phyloP scores from a whole-genome alignment of 2,888 invertebrate genomes.

The Lamproptera curius region DNA sequence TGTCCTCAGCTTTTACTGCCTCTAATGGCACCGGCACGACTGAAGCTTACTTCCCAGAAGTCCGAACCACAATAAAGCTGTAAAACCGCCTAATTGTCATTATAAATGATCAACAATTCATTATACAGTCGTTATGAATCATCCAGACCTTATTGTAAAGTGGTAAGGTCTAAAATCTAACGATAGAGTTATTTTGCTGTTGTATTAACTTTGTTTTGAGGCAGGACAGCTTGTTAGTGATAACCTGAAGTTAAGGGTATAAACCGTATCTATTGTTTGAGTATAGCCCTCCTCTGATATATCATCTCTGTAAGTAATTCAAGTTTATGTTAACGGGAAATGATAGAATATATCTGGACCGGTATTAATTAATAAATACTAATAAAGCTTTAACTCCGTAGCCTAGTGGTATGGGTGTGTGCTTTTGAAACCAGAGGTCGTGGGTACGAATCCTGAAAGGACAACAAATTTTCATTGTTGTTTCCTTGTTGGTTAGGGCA shows the following conservation, averaged over 20 bases:
- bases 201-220: neutral
- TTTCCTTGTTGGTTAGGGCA: no score
- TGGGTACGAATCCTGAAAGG: no score
- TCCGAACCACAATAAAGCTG: constrained; percentile 58
- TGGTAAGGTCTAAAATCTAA: constrained; percentile 10
- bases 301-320: constrained; percentile 25
- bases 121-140: constrained; percentile 31
- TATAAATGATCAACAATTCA: constrained; percentile 47
- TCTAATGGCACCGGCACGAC: constrained; percentile 56
- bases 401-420: no score
- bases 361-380: no score
- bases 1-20: constrained; percentile 66
- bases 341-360: no score
- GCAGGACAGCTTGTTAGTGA: constrained; percentile 46
- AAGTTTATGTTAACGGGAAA: no score
- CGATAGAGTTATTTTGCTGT: no score
- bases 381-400: no score
- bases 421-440: no score
- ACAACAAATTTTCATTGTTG: no score
- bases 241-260: constrained; percentile 37
- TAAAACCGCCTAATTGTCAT: constrained; percentile 66
- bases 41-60: constrained; percentile 58
- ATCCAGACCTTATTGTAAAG: constrained; percentile 15
- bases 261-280: constrained; percentile 19
- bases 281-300: constrained; percentile 46